Base-by-base conservation (phyloP, 1,140 invertebrate genomes). In the Magallana ariakensis region DNA sequence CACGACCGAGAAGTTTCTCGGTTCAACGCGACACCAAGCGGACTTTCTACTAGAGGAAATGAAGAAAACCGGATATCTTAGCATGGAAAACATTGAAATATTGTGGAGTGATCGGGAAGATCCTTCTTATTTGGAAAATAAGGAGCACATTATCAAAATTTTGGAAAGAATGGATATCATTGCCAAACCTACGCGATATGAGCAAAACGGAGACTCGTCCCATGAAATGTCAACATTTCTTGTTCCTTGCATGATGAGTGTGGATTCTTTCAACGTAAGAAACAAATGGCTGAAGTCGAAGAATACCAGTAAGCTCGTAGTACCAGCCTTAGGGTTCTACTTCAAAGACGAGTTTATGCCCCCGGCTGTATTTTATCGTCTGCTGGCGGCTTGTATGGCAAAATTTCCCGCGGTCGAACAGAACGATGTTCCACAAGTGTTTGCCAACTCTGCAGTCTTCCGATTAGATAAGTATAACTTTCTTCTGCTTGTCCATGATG, bases 101-200 rank as follows among this genome's bases (percentile, higher is more conserved):
- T 54, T 82, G n/a, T 82, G 80, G 80, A 55, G 46, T 9, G 80
- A 82, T 19, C 19, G 19, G 16, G 54, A 82, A 19, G 80, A 82
- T 16, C 10, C 53, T 16, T 19, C n/a, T 9, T 82, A 16, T 15
- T 55, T 82, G 46, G 80, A 82, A 16, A 82, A 80, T 56, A 85
- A 85, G 46, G 84, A 80, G 16, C 70, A 75, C 80, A 80, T 85
- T 13, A 62, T 85, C 9, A 75, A 75, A 22, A 33, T 85, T 53
- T 53, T 85, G 84, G 84, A 85, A 56, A 70, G 70, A 8, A 70
- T 85, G 53, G 84, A 85, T 26, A 85, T 85, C 9, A 57, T 85
- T 11, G 19, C 58, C 15, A 46, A 26, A 55, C 84, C 84, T n/a
- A 82, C 13, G 19, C 54, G 80, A 5, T 82, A 55, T 56, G 13